Evolutionary conservation across 2,888 invertebrate genomes (phyloP).

Genomic region (Melanchra persicariae): DNA sequence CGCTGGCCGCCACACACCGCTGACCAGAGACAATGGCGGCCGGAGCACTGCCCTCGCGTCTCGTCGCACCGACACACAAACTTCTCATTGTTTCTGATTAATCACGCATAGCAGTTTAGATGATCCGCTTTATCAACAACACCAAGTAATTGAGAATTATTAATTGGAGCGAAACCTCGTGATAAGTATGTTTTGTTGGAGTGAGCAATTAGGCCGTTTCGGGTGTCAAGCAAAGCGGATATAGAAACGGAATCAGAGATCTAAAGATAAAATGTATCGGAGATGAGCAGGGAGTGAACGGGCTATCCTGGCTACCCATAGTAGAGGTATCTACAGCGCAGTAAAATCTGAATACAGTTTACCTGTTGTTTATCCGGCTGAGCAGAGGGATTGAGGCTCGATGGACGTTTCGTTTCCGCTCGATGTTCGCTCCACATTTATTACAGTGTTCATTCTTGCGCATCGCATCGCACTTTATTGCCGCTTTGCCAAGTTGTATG

Average conservation of each 20-base stretch:
- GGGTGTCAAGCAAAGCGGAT: conserved; percentile 53
- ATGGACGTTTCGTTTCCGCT: conserved; percentile 58
- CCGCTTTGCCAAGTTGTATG: conserved; percentile 48
- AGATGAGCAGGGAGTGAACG: conserved; percentile 42
- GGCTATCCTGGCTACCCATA: conserved; percentile 48
- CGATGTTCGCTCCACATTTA: conserved; percentile 60
- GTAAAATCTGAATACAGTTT: conserved; percentile 65
- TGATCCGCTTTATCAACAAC: conserved; percentile 68
- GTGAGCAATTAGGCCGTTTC: conserved; percentile 53
- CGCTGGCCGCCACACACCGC: conserved; percentile 86
- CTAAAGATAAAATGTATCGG: conserved; percentile 57
- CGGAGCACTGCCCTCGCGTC: conserved; percentile 82
- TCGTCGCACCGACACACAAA: conserved; percentile 75
- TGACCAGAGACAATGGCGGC: conserved; percentile 85
- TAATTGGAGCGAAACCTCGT: conserved; percentile 62
- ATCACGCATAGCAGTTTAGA: conserved; percentile 76
- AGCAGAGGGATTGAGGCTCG: conserved; percentile 58
- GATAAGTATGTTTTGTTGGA: conserved; percentile 61
- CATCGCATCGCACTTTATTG: conserved; percentile 55
- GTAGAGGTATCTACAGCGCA: conserved; percentile 54
- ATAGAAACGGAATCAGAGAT: conserved; percentile 57
- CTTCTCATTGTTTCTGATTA: conserved; percentile 83
- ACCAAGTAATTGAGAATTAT: conserved; percentile 62
- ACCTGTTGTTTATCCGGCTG: conserved; percentile 63
- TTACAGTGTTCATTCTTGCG: conserved; percentile 60